These are phyloP conservation scores for Moxostoma hubbsi DNA, from an alignment of 2,797 vertebrate genomes.

Conservation along the genomic window DNA sequence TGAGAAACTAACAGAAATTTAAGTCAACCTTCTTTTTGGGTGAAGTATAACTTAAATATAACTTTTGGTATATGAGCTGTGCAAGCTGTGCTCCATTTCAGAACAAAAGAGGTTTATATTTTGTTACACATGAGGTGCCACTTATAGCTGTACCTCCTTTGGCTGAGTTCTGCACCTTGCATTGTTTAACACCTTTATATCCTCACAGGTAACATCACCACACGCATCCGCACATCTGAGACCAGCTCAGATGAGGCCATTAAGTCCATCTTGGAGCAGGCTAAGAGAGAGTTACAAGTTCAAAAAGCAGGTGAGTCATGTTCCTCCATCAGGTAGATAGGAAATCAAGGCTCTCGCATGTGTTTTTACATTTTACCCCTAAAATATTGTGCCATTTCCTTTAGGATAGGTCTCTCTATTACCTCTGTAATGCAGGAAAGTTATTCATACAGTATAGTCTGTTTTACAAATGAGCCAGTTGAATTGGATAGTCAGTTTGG, in stretches of 20 bases:
- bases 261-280: conserved; percentile 91
- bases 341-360: background rate
- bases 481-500: no score
- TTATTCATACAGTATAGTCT: background rate
- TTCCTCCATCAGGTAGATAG: conserved; percentile 1
- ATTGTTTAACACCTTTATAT: conserved; percentile 43
- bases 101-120: background rate
- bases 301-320: conserved; percentile 84
- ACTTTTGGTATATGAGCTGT: no score
- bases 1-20: no score
- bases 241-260: conserved; percentile 89
- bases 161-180: no score
- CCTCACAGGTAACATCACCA: conserved; percentile 87
- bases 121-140: background rate
- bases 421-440: background rate
- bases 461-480: background rate
- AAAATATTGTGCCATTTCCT: conserved; percentile 20
- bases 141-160: background rate
- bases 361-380: no score
- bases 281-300: conserved; percentile 91
- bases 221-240: conserved; percentile 86
- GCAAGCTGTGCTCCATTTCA: background rate
- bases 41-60: no score
- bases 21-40: no score
- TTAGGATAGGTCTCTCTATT: background rate